These are phyloP conservation scores for Pterois miles DNA, from an alignment of 2,797 vertebrate species.

Conservation along the genomic window DNA sequence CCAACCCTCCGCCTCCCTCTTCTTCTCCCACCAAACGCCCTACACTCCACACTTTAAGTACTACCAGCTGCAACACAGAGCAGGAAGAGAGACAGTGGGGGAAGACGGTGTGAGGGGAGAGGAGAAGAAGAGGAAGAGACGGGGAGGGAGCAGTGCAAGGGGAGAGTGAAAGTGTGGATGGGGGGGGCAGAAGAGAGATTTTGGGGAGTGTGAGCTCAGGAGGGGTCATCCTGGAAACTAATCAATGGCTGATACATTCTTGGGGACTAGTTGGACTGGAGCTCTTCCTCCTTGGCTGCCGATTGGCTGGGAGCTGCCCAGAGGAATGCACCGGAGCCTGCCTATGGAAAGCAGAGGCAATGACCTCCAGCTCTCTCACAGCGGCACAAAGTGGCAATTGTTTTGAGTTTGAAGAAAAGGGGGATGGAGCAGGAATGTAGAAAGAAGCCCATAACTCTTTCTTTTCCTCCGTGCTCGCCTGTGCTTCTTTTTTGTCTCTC, in stretches of 20 bases:
- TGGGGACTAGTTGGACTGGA: constrained; percentile 81
- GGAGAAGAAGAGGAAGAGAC: constrained; percentile 36
- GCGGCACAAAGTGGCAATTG: constrained; percentile 85
- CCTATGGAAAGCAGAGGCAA: constrained; percentile 78
- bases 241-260: constrained; percentile 86
- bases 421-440: constrained; percentile 80
- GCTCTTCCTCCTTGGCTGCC: constrained; percentile 78
- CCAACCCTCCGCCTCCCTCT: not conserved
- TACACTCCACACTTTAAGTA: constrained; percentile 79
- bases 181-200: not conserved
- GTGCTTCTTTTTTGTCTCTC: constrained; percentile 30
- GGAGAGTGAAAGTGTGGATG: constrained; percentile 40
- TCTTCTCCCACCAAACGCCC: constrained; percentile 62
- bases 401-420: constrained; percentile 80
- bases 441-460: constrained; percentile 77
- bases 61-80: constrained; percentile 82
- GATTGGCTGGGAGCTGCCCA: constrained; percentile 70
- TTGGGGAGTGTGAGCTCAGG: constrained; percentile 67
- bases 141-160: constrained; percentile 35
- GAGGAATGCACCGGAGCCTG: constrained; percentile 78
- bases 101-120: constrained; percentile 27
- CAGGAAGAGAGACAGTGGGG: constrained; percentile 44
- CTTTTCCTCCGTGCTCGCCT: constrained; percentile 49
- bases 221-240: constrained; percentile 85
- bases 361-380: constrained; percentile 72